A percentile compares a stretch with the other conserved stretches of the same genome.
phyloP scores from a whole-genome alignment of 2,888 invertebrate genomes.

The Sepiola atlantica region DNA sequence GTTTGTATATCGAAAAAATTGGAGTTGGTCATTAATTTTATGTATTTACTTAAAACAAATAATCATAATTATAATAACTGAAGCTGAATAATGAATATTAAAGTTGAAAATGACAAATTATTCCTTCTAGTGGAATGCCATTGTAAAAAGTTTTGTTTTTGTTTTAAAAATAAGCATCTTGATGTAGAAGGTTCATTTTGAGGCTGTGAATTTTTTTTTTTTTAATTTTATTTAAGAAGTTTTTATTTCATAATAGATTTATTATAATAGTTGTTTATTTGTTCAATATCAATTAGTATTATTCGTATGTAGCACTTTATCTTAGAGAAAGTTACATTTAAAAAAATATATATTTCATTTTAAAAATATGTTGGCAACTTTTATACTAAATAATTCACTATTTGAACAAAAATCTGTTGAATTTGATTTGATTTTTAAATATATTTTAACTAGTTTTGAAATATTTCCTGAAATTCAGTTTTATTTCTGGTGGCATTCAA shows the following conservation, averaged over 20 bases:
- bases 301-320: not conserved
- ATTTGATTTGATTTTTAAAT: not conserved
- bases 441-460: not conserved
- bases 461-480: not conserved
- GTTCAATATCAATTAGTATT: not conserved
- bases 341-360: not conserved
- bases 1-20: not conserved
- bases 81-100: not conserved
- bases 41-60: not conserved
- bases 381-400: not conserved
- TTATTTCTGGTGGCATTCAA: not conserved
- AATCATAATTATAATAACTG: not conserved
- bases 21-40: not conserved
- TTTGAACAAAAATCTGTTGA: not conserved
- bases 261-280: not conserved
- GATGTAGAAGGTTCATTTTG: not conserved
- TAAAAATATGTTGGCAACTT: not conserved
- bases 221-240: not conserved
- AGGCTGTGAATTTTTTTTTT: not conserved
- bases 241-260: not conserved
- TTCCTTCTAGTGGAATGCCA: not conserved
- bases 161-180: not conserved
- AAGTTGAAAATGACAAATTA: not conserved
- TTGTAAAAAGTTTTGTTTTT: not conserved
- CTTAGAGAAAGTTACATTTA: not conserved